Base-by-base conservation (phyloP, 1,140 invertebrate genomes). In the Temnothorax nylanderi region DNA sequence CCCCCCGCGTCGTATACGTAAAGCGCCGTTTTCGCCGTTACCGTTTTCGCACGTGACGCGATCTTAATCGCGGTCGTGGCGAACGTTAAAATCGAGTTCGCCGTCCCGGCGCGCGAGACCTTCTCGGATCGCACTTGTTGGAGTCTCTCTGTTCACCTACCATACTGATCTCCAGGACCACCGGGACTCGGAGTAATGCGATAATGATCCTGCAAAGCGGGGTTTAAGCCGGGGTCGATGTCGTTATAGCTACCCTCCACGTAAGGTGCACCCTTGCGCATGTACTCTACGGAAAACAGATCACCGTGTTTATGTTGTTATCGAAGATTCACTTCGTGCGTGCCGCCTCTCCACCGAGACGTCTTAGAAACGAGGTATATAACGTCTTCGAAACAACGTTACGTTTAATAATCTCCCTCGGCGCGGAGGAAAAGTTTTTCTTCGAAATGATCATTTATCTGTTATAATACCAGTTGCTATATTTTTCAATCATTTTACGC, bases 111-210 rank as follows among this genome's bases (percentile, higher is more conserved):
- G 1, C 1, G 37, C 18, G 54, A 72, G 44, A 32, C 10, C 32
- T 18, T 2, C n/a, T 44, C 41, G 26, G 6, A 5, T 41, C 18
- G 49, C 41, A 54, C 54, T 60, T 74, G 69, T 75, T 75, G 54
- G 18, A 62, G n/a, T 37, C 26, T 41, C 37, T 6, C 37, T 10
- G 34, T 21, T 13, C 58, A 90, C 89, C 37, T 94, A 97, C 96
- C 96, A 95, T 97, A 97, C 95, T 96, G 96, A 92, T 97, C 96
- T 80, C 95, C 96, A 82, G 96, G 96, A 58, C 96, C 96, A 81
- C 97, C 97, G 18, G 97, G 96, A 89, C 97, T 97, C 54, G 97
- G 96, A 87, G 97, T 97, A 88, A 97, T 96, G 81, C 97, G 96
- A 94, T 97, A 98, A 93, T 97, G 96, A 92, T 97, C 97, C 88